phyloP scores from a whole-genome alignment of 1,140 invertebrate species.

The Danaus plexippus region DNA sequence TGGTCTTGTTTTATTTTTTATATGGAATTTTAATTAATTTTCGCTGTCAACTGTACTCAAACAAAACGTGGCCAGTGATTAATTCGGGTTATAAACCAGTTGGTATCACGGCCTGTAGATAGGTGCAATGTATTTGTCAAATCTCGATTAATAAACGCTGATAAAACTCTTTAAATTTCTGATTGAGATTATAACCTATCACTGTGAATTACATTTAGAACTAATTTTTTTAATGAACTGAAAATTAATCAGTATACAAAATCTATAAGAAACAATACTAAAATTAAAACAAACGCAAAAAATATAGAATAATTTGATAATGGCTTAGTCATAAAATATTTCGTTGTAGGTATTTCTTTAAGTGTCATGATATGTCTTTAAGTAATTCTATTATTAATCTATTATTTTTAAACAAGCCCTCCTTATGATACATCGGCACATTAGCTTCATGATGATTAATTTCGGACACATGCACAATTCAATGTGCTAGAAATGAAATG shows the following conservation, averaged over 20 bases:
- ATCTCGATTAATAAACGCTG: constrained; percentile 15
- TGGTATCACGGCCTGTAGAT: constrained; percentile 23
- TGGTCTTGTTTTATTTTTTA: constrained; percentile 50
- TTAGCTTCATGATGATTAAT: constrained; percentile 38
- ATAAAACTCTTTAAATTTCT: constrained; percentile 8
- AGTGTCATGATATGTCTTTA: too few relatives aligned
- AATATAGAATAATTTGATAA: too few relatives aligned
- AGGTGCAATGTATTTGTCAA: constrained; percentile 35
- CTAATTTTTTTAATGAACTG: too few relatives aligned
- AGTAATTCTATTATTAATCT: too few relatives aligned
- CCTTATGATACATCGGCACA: constrained; percentile 14
- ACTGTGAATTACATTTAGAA: too few relatives aligned
- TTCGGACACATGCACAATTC: constrained; percentile 34
- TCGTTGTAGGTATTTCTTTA: too few relatives aligned
- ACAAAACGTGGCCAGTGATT: constrained; percentile 63
- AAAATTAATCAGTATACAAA: too few relatives aligned
- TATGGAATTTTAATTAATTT: constrained; percentile 40
- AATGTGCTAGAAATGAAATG: constrained; percentile 24
- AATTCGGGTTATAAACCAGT: constrained; percentile 47
- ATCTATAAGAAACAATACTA: too few relatives aligned
- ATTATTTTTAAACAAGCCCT: constrained; percentile 5
- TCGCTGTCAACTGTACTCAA: constrained; percentile 39
- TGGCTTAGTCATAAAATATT: too few relatives aligned
- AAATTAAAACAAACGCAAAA: too few relatives aligned
- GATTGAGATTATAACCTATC: neutral